Percentiles rank a stretch among this genome's conserved stretches.
Conservation (phyloP, 2,888 invertebrate genomes). For the Xanthia togata region DNA sequence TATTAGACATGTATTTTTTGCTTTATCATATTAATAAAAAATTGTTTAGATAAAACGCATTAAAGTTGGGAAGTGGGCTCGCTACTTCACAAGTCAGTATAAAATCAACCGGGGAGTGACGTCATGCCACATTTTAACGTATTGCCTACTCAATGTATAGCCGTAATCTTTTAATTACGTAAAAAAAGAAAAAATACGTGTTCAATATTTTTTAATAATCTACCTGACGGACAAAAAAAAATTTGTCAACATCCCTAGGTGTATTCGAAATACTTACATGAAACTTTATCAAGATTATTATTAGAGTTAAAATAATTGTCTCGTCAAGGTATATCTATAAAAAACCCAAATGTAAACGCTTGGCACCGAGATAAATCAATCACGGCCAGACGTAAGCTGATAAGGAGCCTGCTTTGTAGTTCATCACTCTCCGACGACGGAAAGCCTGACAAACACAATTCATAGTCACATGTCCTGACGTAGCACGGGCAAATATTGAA, state of each 20-base stretch:
- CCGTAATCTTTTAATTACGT: too few relatives aligned
- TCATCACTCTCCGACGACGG: conserved; percentile 72
- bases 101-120: too few relatives aligned
- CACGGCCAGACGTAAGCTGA: conserved; percentile 78
- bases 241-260: neutral
- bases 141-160: too few relatives aligned
- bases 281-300: conserved; percentile 24
- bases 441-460: conserved; percentile 70
- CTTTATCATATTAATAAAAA: too few relatives aligned
- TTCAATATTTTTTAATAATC: too few relatives aligned
- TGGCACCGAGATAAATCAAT: conserved; percentile 86
- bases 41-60: too few relatives aligned
- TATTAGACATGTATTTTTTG: too few relatives aligned
- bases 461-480: conserved; percentile 84
- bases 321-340: conserved; percentile 49
- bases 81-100: too few relatives aligned
- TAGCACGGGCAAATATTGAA: conserved; percentile 74
- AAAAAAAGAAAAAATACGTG: too few relatives aligned
- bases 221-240: too few relatives aligned
- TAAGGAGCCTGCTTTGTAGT: conserved; percentile 77
- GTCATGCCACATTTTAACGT: too few relatives aligned
- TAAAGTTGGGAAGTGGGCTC: too few relatives aligned
- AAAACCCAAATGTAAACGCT: conserved; percentile 72
- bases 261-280: neutral
- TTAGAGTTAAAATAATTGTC: conserved; percentile 56